Evolutionary conservation across 2,797 vertebrate genomes (phyloP).

Genomic region (Eospalax fontanierii): DNA sequence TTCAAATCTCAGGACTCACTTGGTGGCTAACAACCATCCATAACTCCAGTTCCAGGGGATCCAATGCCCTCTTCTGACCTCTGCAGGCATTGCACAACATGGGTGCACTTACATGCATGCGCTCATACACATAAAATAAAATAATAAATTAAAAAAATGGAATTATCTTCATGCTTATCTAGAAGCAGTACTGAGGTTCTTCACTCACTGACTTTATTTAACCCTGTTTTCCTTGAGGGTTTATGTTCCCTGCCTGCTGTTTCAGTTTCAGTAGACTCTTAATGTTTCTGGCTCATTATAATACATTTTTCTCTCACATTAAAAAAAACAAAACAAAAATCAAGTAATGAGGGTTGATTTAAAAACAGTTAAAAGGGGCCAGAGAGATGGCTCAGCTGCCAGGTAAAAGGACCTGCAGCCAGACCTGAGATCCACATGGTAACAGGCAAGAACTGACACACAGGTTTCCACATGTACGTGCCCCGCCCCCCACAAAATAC

Average conservation of each 20-base stretch:
- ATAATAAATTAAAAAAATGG: no score
- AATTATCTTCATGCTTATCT: neutral
- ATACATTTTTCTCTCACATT: conserved; percentile 64
- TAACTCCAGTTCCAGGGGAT: no score
- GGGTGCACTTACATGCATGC: no score
- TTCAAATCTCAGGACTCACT: no score
- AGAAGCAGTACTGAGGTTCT: neutral
- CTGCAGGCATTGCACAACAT: no score
- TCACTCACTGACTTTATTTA: neutral
- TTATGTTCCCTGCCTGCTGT: conserved; percentile 58
- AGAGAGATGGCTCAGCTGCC: neutral
- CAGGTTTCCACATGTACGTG: neutral
- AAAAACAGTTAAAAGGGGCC: neutral
- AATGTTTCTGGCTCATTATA: conserved; percentile 76
- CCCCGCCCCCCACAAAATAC: neutral
- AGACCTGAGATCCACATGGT: neutral
- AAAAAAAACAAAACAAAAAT: neutral
- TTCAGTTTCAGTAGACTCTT: conserved; percentile 61
- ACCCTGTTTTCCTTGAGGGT: neutral
- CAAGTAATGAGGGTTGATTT: neutral
- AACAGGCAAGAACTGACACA: neutral
- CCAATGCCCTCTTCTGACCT: no score
- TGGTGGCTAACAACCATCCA: no score
- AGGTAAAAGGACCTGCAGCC: neutral
- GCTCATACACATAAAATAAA: no score